phyloP scores from a whole-genome alignment of 2,888 invertebrate species.

The Auanema freiburgensis region DNA sequence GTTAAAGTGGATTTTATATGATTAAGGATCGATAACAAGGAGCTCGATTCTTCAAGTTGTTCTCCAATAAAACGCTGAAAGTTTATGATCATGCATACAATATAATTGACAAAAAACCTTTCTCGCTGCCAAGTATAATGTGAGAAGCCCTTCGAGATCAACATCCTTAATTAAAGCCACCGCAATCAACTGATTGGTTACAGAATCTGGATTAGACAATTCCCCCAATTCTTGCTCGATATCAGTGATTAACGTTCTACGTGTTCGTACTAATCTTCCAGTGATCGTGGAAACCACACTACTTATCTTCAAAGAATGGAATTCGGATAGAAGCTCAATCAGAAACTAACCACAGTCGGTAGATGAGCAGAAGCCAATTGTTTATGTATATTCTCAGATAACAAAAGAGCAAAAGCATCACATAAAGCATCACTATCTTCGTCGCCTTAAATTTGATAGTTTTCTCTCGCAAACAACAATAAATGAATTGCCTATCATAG shows the following conservation, averaged over 20 bases:
- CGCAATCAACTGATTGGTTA: slow-evolving; percentile 48
- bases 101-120: slow-evolving; percentile 29
- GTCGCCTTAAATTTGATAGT: slow-evolving; percentile 6
- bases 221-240: slow-evolving; percentile 29
- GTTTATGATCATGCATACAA: no score
- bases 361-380: slow-evolving; percentile 41
- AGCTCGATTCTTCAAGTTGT: slow-evolving; percentile 32
- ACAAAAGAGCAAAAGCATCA: slow-evolving; percentile 52
- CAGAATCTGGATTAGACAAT: slow-evolving; percentile 49
- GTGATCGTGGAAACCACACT: slow-evolving; percentile 29
- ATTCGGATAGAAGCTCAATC: not conserved
- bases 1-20: slow-evolving; percentile 36
- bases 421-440: slow-evolving; percentile 46
- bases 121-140: slow-evolving; percentile 49
- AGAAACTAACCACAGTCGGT: slow-evolving; percentile 22
- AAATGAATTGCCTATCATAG: slow-evolving; percentile 30
- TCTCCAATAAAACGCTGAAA: slow-evolving; percentile 26
- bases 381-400: slow-evolving; percentile 56
- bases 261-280: slow-evolving; percentile 25
- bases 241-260: slow-evolving; percentile 16
- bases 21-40: slow-evolving; percentile 39
- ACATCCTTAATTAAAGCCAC: slow-evolving; percentile 46
- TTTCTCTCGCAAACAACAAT: not conserved
- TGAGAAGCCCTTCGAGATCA: slow-evolving; percentile 46
- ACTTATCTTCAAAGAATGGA: slow-evolving; percentile 27